phyloP scores from a whole-genome alignment of 2,113 vertebrate genomes.

The Ammodramus savannarum region DNA sequence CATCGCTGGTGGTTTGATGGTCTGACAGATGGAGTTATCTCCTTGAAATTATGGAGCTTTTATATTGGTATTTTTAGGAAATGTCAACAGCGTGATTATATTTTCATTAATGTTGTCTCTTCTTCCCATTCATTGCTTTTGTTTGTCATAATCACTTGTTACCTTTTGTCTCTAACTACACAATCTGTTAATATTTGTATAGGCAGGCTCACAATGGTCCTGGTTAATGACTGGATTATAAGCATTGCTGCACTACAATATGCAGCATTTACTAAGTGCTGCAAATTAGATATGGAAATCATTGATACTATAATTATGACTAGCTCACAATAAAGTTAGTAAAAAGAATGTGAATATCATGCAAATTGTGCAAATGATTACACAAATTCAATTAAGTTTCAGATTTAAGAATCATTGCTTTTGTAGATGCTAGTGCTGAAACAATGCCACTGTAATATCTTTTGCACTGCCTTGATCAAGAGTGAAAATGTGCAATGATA shows the following conservation, averaged over 20 bases:
- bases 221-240: not conserved
- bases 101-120: constrained; percentile 38
- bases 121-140: constrained; percentile 5
- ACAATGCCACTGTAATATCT: not conserved
- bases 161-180: not conserved
- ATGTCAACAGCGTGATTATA: not conserved
- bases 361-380: not conserved
- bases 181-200: not conserved
- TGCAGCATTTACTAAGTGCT: not conserved
- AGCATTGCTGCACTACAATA: not conserved
- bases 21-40: not conserved
- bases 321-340: not conserved
- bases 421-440: not conserved
- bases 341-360: not conserved
- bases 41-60: constrained; percentile 19
- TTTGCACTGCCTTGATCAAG: not conserved
- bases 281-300: not conserved
- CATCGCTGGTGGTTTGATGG: not conserved
- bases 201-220: not conserved
- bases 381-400: not conserved
- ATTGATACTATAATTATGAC: not conserved
- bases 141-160: constrained; percentile 1
- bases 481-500: not conserved
- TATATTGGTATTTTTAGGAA: constrained; percentile 7
- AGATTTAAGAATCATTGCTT: not conserved